Base-by-base conservation (phyloP, 2,797 vertebrate genomes). In the Microctenopoma steveboyesi region DNA sequence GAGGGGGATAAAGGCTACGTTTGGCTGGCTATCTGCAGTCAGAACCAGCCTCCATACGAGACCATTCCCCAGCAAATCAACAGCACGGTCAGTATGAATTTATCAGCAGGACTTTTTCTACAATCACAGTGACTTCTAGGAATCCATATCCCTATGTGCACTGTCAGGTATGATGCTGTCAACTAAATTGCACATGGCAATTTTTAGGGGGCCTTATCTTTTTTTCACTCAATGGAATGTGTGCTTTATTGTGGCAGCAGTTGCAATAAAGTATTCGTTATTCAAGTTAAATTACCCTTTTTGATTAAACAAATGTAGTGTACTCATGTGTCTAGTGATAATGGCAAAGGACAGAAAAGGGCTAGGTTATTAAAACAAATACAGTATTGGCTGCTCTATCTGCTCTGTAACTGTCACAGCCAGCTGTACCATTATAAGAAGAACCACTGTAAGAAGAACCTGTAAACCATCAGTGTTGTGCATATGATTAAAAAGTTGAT, bases 21-120 rank as follows among this genome's bases (percentile, higher is more conserved):
- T 58, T 99, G 98, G 98, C 91, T 99, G 90, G 98, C 97, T 71
- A 99, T 99, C 92, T 99, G 98, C 94, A 99, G 98, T 91, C 97
- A 99, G 93, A 99, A 99, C 93, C 98, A 99, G 91, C 98, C 98
- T 4, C 98, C 97, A 0, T 99, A 98, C 0, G 98, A 99, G 91
- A 97, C 97, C 85, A 98, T 99, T 66, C 98, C 97, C 1, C 98
- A 99, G 92, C 98, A 99, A 79, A 99, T 99, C 92, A 99, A 99
- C 92, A 99, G 97, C 94, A 99, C 98, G 0, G 98, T 99, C 89
- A 79, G 88, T 91, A 61, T 54, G 22, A 76, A 47, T 57, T 45
- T 56, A 16, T 65, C 16, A 25, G 42, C 14, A 1, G 10, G 56
- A 40, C 14, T 43, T 73, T 35, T 67, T 28, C 30, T 30, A 28